Conservation (phyloP, 1,140 invertebrate species). For the Meteorus sp. region DNA sequence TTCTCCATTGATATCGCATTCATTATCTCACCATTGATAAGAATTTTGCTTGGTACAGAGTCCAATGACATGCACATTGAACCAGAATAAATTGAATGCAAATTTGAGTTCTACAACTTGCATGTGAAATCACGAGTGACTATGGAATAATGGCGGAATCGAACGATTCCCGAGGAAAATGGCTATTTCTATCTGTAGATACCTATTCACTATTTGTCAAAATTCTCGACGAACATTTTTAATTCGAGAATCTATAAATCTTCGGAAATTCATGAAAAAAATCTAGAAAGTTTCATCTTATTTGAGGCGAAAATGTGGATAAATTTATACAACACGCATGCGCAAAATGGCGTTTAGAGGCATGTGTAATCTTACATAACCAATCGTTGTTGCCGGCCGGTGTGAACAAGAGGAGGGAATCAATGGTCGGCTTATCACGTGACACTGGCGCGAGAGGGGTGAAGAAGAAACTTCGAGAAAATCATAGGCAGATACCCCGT, state of each 20-base stretch:
- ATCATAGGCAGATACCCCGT: slow-evolving; percentile 4
- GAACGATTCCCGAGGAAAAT: too few species aligned
- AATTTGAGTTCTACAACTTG: too few species aligned
- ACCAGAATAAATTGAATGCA: too few species aligned
- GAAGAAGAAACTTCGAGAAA: slow-evolving; percentile 44
- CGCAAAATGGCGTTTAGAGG: background rate
- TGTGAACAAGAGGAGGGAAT: slow-evolving; percentile 7
- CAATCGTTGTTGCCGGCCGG: background rate
- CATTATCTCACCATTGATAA: too few species aligned
- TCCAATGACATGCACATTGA: too few species aligned
- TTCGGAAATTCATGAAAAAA: background rate
- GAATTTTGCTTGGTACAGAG: too few species aligned
- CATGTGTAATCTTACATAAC: background rate
- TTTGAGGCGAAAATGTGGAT: background rate
- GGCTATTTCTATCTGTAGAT: too few species aligned
- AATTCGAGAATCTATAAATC: background rate
- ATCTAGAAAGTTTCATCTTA: background rate
- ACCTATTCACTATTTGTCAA: too few species aligned
- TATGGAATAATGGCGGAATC: too few species aligned
- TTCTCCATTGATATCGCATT: too few species aligned
- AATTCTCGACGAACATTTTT: slow-evolving; percentile 8
- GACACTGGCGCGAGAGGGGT: slow-evolving; percentile 4
- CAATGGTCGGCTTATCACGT: slow-evolving; percentile 26
- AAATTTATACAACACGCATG: slow-evolving; percentile 23
- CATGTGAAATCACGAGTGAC: too few species aligned